Evolutionary conservation across 2,113 vertebrate genomes (phyloP).

Genomic region (Myiozetetes cayanensis): DNA sequence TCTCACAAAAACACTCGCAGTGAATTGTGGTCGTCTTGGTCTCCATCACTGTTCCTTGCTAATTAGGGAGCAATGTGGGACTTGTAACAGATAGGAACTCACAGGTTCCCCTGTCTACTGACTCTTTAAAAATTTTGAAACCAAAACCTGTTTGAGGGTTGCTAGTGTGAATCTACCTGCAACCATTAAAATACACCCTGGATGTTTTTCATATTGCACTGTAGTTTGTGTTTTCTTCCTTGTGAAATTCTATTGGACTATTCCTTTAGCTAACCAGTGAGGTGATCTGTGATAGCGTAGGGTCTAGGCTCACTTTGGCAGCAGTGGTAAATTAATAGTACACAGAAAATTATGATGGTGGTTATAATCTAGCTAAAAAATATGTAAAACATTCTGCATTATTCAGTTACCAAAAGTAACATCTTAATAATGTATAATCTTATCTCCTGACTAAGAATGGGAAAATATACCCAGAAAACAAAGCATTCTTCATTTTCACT

Average conservation of each 20-base stretch:
- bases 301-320: neutral
- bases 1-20: neutral
- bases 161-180: neutral
- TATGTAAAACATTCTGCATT: neutral
- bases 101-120: neutral
- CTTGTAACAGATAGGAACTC: neutral
- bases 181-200: neutral
- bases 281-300: neutral
- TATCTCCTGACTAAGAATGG: neutral
- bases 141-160: neutral
- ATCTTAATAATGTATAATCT: neutral
- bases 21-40: neutral
- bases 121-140: neutral
- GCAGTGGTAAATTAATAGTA: neutral
- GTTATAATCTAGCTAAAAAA: neutral
- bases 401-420: neutral
- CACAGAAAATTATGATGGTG: neutral
- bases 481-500: neutral
- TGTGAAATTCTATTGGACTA: neutral
- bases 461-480: neutral
- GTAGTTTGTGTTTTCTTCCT: neutral
- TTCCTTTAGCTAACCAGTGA: neutral
- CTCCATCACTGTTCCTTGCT: neutral
- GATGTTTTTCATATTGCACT: neutral
- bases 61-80: constrained; percentile 17